Percentiles rank a stretch among this genome's conserved stretches.
phyloP scores from a whole-genome alignment of 2,113 vertebrate species.

The Columba janthina region DNA sequence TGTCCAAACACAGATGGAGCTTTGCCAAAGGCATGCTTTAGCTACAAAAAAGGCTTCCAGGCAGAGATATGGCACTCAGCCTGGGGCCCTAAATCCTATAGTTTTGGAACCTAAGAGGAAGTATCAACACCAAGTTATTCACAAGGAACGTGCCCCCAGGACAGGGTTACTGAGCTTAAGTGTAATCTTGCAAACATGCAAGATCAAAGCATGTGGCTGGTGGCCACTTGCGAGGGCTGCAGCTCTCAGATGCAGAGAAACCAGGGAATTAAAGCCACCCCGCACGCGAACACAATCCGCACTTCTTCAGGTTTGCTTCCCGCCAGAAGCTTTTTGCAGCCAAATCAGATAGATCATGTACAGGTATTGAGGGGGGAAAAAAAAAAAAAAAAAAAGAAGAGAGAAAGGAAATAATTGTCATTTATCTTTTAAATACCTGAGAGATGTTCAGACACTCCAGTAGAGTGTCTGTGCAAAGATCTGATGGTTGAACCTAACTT shows the following conservation, averaged over 20 bases:
- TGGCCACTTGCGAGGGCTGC: background rate
- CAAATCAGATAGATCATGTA: background rate
- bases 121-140: background rate
- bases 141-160: accelerated
- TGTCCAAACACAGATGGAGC: background rate
- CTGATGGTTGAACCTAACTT: background rate
- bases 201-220: background rate
- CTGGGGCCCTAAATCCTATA: background rate
- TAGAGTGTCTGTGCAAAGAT: background rate
- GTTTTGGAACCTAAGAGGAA: background rate
- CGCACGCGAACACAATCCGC: background rate
- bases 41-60: background rate
- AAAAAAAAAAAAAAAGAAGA: accelerated
- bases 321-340: background rate
- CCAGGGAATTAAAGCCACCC: background rate
- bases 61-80: background rate
- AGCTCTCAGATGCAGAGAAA: background rate
- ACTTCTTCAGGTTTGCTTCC: background rate
- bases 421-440: background rate
- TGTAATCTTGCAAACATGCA: background rate
- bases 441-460: background rate
- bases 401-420: background rate
- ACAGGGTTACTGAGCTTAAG: background rate
- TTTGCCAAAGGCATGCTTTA: background rate
- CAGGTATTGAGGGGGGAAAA: accelerated